phyloP scores from a whole-genome alignment of 2,888 invertebrate genomes.

The Lasius fuliginosus region DNA sequence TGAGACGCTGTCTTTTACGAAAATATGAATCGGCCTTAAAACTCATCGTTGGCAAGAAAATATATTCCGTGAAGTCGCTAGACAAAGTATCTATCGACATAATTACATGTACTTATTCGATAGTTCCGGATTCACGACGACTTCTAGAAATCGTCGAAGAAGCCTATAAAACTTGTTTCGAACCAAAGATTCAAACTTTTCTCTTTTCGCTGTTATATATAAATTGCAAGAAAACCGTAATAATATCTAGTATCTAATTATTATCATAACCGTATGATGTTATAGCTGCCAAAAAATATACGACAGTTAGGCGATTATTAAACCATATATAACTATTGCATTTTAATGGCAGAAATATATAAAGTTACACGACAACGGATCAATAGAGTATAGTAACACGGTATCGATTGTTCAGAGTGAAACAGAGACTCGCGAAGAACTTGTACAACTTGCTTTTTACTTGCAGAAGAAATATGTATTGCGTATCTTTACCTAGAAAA shows the following conservation, averaged over 20 bases:
- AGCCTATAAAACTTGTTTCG: conserved; percentile 7
- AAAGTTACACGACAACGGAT: conserved; percentile 29
- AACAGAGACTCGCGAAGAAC: conserved; percentile 9
- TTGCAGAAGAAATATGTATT: background rate
- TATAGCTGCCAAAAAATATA: background rate
- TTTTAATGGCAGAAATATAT: conserved; percentile 30
- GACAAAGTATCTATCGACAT: background rate
- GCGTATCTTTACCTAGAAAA: background rate
- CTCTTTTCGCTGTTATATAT: background rate
- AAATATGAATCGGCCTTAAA: background rate
- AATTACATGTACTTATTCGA: conserved; percentile 1
- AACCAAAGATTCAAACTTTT: background rate
- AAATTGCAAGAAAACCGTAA: background rate
- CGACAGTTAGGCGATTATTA: background rate
- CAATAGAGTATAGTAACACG: conserved; percentile 15
- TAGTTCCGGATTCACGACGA: background rate
- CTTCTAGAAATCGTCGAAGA: background rate
- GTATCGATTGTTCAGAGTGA: conserved; percentile 22
- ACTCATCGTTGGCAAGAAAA: background rate
- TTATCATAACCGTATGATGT: background rate
- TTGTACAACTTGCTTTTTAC: background rate
- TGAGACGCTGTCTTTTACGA: background rate
- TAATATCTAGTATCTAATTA: conserved; percentile 1
- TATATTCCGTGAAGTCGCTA: background rate
- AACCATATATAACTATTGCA: conserved; percentile 9